Evolutionary conservation across 2,113 vertebrate species (phyloP), one percentile per base, ranked within the genome.

Genomic region (Zapornia atra): DNA sequence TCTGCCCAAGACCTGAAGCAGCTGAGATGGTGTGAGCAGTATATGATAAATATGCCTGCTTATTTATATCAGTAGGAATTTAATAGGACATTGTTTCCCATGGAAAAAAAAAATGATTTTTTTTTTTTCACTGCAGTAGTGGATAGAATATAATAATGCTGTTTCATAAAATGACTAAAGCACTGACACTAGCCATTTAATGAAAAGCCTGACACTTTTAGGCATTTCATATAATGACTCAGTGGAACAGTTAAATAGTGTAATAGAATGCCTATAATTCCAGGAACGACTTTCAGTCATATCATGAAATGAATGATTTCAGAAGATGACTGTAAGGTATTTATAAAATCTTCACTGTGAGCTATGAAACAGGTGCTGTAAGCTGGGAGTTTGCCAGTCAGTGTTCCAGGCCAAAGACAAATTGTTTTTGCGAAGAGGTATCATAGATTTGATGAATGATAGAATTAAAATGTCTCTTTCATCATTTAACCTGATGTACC

Each of bases 271-370:
- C 12, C 82, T 88, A 15, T 88, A 95, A 90, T 94, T 93, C 92
- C 76, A 95, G 71, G 76, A 96, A 94, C 0, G 6, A 88, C 88
- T 93, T 94, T 73, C 82, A 93, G 72, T 92, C 76, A 60, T 73
- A 88, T 92, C 17, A 36, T 63, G 40, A 90, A 95, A 81, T 94
- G 40, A 95, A 86, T 95, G 71, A 92, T 93, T 86, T 92, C 72
- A 93, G 60, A 92, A 90, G 82, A 88, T 81, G 79, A 83, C 64
- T 90, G 46, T 31, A 26, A 94, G 33, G 21, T 93, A 86, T 92
- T 96, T 93, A 66, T 95, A 88, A 92, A 88, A 95, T 90, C 60
- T 92, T 93, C 82, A 29, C 72, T 83, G 72, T 66, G 87, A 95
- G 34, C 66, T 88, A 59, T 73, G 88, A 95, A 96, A 85, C 68